phyloP scores from a whole-genome alignment of 2,888 invertebrate genomes.

The Saturnia japonica region DNA sequence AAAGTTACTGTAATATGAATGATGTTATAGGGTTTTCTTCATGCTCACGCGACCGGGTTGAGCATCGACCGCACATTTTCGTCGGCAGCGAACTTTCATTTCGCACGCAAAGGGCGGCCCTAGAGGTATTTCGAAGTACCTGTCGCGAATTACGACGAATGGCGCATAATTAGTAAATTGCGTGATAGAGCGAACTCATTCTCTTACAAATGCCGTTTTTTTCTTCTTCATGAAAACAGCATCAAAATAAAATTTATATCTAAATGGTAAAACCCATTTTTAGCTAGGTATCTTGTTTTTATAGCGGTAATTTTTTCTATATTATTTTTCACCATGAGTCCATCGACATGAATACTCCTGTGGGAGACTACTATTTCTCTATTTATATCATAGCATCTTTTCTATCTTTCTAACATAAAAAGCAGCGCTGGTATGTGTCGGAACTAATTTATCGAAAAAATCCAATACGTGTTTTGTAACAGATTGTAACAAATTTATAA shows the following conservation, averaged over 20 bases:
- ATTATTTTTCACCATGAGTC: not conserved
- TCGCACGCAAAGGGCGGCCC: conserved; percentile 47
- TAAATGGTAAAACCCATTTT: not conserved
- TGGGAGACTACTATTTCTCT: not conserved
- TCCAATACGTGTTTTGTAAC: not conserved
- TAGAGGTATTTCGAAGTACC: conserved; percentile 5
- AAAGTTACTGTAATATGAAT: not conserved
- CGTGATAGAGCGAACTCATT: conserved; percentile 20
- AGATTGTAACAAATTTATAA: not conserved
- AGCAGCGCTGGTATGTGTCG: not conserved
- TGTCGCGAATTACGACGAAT: conserved; percentile 20
- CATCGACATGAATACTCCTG: no score
- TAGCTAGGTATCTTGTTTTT: not conserved
- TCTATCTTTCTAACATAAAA: no score
- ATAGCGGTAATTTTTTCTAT: no score
- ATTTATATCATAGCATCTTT: not conserved
- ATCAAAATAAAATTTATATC: not conserved
- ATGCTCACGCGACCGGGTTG: not conserved
- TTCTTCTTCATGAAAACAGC: not conserved
- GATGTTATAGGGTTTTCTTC: not conserved
- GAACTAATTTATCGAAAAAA: not conserved
- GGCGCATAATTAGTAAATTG: conserved; percentile 22
- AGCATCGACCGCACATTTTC: conserved; percentile 57
- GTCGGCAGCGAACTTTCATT: conserved; percentile 52
- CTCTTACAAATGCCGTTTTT: conserved; percentile 7